phyloP scores from a whole-genome alignment of 1,140 invertebrate genomes.

The Apolygus lucorum region DNA sequence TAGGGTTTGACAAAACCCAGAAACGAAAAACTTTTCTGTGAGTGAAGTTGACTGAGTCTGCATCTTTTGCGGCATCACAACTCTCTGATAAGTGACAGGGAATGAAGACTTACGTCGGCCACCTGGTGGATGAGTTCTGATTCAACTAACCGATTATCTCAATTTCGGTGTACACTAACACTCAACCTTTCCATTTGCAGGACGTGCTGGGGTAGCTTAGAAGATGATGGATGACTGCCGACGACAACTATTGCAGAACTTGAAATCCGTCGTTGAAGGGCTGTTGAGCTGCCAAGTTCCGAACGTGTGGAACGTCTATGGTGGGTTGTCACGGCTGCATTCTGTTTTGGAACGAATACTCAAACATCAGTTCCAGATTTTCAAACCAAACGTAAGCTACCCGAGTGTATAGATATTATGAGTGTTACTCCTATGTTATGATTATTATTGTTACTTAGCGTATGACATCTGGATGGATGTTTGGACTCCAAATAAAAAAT shows the following conservation, averaged over 20 bases:
- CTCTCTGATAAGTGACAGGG: too few species aligned
- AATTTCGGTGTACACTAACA: too few species aligned
- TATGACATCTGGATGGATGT: neutral
- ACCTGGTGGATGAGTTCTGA: too few species aligned
- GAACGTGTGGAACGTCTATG: slow-evolving; percentile 59
- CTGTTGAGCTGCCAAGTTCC: slow-evolving; percentile 45
- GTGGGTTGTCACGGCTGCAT: slow-evolving; percentile 51
- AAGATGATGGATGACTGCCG: slow-evolving; percentile 28
- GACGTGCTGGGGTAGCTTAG: neutral
- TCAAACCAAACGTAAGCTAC: slow-evolving; percentile 46
- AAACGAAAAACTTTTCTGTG: too few species aligned
- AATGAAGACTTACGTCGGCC: too few species aligned
- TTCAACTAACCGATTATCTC: too few species aligned
- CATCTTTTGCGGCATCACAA: too few species aligned
- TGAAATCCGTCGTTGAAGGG: slow-evolving; percentile 55
- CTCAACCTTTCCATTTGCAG: too few species aligned
- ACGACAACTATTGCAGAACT: slow-evolving; percentile 31
- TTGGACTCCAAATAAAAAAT: neutral
- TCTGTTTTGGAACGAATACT: slow-evolving; percentile 52
- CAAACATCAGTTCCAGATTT: slow-evolving; percentile 48
- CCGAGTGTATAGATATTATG: neutral
- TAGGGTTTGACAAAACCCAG: too few species aligned
- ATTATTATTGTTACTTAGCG: neutral
- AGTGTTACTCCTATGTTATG: neutral
- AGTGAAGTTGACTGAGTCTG: too few species aligned